Evolutionary conservation across 2,888 invertebrate genomes (phyloP).

Genomic region (Thereva nobilitata): DNA sequence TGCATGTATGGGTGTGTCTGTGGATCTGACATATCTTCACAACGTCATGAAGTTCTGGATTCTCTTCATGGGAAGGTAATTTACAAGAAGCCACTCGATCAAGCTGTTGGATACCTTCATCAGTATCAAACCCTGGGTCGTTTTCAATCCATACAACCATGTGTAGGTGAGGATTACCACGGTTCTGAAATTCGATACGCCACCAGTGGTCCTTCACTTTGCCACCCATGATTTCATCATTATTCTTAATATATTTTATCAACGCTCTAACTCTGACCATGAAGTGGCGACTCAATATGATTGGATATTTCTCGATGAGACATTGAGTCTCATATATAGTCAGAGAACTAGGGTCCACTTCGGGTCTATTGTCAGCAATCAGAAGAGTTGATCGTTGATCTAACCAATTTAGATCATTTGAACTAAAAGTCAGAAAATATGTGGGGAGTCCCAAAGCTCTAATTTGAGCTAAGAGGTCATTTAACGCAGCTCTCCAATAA

Average conservation of each 20-base stretch:
- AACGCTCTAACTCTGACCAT: too few relatives aligned
- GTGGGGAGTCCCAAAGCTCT: conserved; percentile 47
- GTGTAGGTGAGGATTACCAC: conserved; percentile 27
- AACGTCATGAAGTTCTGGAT: conserved; percentile 37
- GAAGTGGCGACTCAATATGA: too few relatives aligned
- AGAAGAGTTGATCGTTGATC: conserved; percentile 46
- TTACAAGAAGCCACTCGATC: conserved; percentile 36
- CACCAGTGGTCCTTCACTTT: conserved; percentile 39
- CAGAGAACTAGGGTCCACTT: conserved; percentile 34
- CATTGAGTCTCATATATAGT: too few relatives aligned
- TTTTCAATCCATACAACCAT: conserved; percentile 27
- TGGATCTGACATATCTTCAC: conserved; percentile 41
- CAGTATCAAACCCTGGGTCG: conserved; percentile 43
- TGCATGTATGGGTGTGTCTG: conserved; percentile 42
- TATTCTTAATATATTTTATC: too few relatives aligned
- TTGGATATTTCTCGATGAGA: too few relatives aligned
- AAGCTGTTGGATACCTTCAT: conserved; percentile 37
- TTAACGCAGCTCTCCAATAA: too few relatives aligned
- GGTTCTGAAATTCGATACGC: conserved; percentile 41
- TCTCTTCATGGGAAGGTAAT: conserved; percentile 33
- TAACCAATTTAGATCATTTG: conserved; percentile 46
- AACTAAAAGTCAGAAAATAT: conserved; percentile 43
- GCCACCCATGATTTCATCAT: too few relatives aligned
- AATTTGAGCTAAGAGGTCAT: too few relatives aligned
- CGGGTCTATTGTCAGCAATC: conserved; percentile 43